phyloP scores from a whole-genome alignment of 1,140 invertebrate genomes.

The Copidosoma floridanum region DNA sequence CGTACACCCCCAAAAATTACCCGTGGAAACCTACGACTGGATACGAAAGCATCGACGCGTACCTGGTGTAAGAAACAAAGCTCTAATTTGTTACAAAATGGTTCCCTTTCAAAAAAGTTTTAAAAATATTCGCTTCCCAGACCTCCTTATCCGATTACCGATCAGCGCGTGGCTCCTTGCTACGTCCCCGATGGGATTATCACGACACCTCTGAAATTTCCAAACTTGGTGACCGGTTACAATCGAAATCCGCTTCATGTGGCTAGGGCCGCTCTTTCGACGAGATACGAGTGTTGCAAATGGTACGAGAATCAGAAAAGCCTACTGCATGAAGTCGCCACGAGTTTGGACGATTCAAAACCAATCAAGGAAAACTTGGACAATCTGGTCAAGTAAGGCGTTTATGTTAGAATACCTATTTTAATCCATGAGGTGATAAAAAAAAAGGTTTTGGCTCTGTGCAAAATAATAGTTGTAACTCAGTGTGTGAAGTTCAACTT shows the following conservation, averaged over 20 bases:
- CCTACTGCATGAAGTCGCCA: background rate
- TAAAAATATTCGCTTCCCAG: too few relatives aligned
- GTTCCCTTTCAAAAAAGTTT: too few relatives aligned
- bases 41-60: constrained; percentile 70
- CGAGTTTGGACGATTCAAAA: background rate
- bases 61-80: constrained; percentile 66
- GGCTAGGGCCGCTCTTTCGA: constrained; percentile 65
- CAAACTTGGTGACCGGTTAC: constrained; percentile 76
- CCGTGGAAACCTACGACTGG: constrained; percentile 75
- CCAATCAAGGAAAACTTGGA: background rate
- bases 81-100: too few relatives aligned
- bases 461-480: too few relatives aligned
- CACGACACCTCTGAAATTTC: constrained; percentile 71
- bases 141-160: constrained; percentile 68
- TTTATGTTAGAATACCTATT: too few relatives aligned
- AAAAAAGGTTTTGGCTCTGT: too few relatives aligned
- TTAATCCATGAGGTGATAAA: too few relatives aligned
- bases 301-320: background rate
- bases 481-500: too few relatives aligned
- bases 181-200: constrained; percentile 68
- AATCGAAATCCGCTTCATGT: constrained; percentile 77
- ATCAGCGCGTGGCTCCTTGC: constrained; percentile 68
- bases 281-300: background rate
- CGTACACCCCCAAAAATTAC: constrained; percentile 61
- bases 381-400: background rate